These are phyloP conservation scores for Cyrtonyx montezumae DNA, from an alignment of 2,113 vertebrate genomes.

Conservation along the genomic window DNA sequence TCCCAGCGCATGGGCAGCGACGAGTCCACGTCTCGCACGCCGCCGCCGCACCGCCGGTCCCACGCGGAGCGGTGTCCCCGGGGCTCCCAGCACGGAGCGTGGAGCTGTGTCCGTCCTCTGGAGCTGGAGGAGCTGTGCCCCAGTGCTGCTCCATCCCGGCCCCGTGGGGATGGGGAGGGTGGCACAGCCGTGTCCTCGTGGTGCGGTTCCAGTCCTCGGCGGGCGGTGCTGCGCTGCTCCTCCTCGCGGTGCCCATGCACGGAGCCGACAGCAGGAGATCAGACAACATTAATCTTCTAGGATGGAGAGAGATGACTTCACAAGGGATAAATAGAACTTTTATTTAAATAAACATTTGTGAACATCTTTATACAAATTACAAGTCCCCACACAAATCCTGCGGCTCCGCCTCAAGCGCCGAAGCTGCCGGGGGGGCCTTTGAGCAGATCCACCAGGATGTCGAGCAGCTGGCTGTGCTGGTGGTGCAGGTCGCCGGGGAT, in stretches of 20 bases:
- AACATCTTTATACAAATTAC: conserved; percentile 83
- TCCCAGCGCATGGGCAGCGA: neutral
- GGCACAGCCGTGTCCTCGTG: neutral
- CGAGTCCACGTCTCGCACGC: conserved; percentile 15
- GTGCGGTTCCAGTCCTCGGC: neutral
- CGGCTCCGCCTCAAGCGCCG: conserved; percentile 56
- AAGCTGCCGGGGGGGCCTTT: conserved; percentile 83
- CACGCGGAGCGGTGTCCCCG: neutral
- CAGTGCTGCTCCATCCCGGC: neutral
- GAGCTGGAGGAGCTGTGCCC: neutral
- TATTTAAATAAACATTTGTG: conserved; percentile 88
- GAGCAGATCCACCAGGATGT: conserved; percentile 88
- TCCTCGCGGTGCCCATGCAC: neutral
- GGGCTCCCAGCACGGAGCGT: too few relatives aligned
- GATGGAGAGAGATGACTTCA: conserved; percentile 77
- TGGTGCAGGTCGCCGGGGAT: conserved; percentile 71
- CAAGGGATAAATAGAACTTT: conserved; percentile 87
- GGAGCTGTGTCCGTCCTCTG: neutral
- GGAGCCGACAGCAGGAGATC: conserved; percentile 30
- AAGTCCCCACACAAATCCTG: conserved; percentile 74
- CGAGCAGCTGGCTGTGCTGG: conserved; percentile 87
- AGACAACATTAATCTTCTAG: conserved; percentile 62
- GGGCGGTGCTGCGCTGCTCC: neutral
- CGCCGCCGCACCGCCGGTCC: neutral
- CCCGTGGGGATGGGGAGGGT: conserved; percentile 34